Base-by-base conservation (phyloP, 2,797 vertebrate genomes). In the Gambusia yucatana region DNA sequence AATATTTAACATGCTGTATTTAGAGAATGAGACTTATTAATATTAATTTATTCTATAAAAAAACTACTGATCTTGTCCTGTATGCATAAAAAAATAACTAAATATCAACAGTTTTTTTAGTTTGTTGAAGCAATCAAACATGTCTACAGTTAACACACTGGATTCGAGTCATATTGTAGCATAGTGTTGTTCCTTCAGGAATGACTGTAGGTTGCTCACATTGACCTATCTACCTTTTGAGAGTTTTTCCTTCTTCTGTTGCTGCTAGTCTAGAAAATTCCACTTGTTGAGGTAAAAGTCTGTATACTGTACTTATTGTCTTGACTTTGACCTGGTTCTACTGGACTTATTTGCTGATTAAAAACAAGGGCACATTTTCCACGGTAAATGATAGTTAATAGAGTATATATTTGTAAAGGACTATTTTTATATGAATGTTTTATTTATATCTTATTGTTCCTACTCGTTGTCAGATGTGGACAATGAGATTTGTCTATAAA, bases 351-450 rank as follows among this genome's bases (percentile, higher is more conserved):
- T 36, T 79, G 84, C 85, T 78, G 80, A 89, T 90, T 83, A 91
- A 90, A 87, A 89, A 94, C 87, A 95, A 93, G 91, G 95, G 96
- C 96, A 96, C 95, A 95, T 90, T 95, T 77, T 95, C 92, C 93
- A 87, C 36, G 96, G 95, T 96, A 96, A 97, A 96, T 94, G 92
- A 90, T 89, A 96, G 96, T 97, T 95, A 93, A 97, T 94, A 98
- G 97, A 98, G 94, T 98, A 96, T 98, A 98, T 98, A 81, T 99
- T 98, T 98, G 96, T 98, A 96, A 98, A 95, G 98, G 95, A 97
- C 95, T 99, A 99, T 98, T 99, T 99, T 99, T 99, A 97, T 99
- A 99, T 97, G 97, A 97, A 97, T 97, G 96, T 97, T 96, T 98
- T 98, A 99, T 99, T 99, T 99, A 99, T 95, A 95, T 81, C 84